Evolutionary conservation across 2,888 invertebrate species (phyloP).

Genomic region (Drosophila meridionalis): DNA sequence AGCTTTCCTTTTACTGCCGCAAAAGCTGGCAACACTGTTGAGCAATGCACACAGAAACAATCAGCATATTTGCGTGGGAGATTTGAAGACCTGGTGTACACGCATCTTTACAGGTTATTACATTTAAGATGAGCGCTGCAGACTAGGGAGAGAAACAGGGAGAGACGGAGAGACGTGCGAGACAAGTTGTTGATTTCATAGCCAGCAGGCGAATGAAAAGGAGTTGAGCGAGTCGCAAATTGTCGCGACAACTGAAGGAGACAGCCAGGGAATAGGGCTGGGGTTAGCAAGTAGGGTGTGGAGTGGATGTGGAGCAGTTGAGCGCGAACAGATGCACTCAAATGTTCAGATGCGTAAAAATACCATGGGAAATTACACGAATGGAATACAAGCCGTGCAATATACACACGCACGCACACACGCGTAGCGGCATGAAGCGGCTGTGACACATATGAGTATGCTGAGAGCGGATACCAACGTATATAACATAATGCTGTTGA

Average conservation of each 20-base stretch:
- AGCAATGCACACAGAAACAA: slow-evolving; percentile 41
- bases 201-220: slow-evolving; percentile 42
- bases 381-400: slow-evolving; percentile 63
- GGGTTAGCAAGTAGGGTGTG: background rate
- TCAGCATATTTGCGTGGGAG: slow-evolving; percentile 39
- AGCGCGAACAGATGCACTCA: slow-evolving; percentile 62
- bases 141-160: background rate
- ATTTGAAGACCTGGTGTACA: slow-evolving; percentile 15
- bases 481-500: slow-evolving; percentile 69
- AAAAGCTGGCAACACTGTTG: slow-evolving; percentile 39
- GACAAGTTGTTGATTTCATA: slow-evolving; percentile 60
- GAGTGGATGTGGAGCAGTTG: background rate
- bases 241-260: slow-evolving; percentile 52
- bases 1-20: background rate
- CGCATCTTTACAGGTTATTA: slow-evolving; percentile 34
- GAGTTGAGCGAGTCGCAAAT: slow-evolving; percentile 43
- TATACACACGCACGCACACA: slow-evolving; percentile 22
- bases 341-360: slow-evolving; percentile 64
- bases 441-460: slow-evolving; percentile 21
- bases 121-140: slow-evolving; percentile 31
- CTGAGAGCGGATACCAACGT: slow-evolving; percentile 9
- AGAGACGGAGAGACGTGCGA: background rate
- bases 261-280: slow-evolving; percentile 33
- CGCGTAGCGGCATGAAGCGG: slow-evolving; percentile 4
- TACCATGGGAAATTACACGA: slow-evolving; percentile 78